Conservation (phyloP, 2,888 invertebrate species). For the Rhyacophila evoluta region DNA sequence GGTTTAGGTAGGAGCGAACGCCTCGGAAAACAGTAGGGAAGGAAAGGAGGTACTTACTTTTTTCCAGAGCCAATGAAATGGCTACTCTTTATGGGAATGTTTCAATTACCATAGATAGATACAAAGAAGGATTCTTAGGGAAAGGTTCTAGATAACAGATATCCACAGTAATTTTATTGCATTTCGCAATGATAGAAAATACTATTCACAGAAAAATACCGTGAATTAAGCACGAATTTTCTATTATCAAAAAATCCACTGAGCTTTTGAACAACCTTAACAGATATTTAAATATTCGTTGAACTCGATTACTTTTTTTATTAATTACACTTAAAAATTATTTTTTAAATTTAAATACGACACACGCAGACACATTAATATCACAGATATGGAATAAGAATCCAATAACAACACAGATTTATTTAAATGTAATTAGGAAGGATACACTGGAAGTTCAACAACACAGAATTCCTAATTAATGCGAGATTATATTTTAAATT, state of each 20-base stretch:
- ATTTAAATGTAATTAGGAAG: slow-evolving; percentile 48
- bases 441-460: slow-evolving; percentile 44
- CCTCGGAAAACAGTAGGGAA: not conserved
- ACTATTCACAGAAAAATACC: not conserved
- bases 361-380: slow-evolving; percentile 42
- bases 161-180: no score
- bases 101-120: not conserved
- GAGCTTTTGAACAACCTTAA: not conserved
- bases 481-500: slow-evolving; percentile 10
- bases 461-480: not conserved
- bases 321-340: slow-evolving; percentile 13
- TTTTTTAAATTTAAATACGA: slow-evolving; percentile 26
- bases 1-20: not conserved
- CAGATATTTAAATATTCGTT: not conserved
- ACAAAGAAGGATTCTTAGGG: not conserved
- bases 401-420: slow-evolving; percentile 42
- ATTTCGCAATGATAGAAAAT: not conserved
- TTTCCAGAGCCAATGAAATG: not conserved
- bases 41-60: not conserved
- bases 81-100: not conserved
- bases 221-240: no score
- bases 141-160: not conserved
- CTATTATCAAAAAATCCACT: slow-evolving; percentile 9
- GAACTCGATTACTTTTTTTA: not conserved
- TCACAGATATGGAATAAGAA: slow-evolving; percentile 52